phyloP scores from a whole-genome alignment of 2,797 vertebrate genomes.

The Alfaro cultratus region DNA sequence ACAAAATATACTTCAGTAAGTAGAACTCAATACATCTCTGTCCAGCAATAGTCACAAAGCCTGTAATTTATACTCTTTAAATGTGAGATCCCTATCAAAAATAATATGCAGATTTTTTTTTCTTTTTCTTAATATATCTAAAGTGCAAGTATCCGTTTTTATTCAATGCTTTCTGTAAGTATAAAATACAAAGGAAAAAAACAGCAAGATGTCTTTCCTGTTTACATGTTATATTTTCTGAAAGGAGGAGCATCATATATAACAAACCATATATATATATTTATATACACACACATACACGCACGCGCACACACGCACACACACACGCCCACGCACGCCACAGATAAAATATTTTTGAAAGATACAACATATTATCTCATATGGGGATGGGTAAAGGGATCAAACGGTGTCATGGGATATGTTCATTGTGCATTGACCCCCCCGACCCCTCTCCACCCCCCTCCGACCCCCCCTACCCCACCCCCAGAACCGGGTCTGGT shows the following conservation, averaged over 20 bases:
- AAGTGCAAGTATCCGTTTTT: conserved; percentile 89
- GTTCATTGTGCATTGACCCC: conserved; percentile 83
- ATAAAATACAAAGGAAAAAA: conserved; percentile 87
- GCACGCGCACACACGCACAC: conserved; percentile 38
- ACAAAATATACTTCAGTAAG: conserved; percentile 89
- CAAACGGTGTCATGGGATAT: conserved; percentile 80
- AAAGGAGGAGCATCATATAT: conserved; percentile 86
- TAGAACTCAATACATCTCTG: conserved; percentile 85
- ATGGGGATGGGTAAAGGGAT: conserved; percentile 82
- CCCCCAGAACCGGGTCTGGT: conserved; percentile 32
- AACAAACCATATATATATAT: conserved; percentile 83
- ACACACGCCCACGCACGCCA: conserved; percentile 67
- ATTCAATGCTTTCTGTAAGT: conserved; percentile 88
- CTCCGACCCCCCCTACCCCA: rapidly evolving
- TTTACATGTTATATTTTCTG: conserved; percentile 84
- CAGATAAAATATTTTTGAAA: conserved; percentile 81
- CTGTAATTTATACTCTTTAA: conserved; percentile 84
- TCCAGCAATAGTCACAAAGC: conserved; percentile 87
- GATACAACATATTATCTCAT: conserved; percentile 84
- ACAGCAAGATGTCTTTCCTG: conserved; percentile 84
- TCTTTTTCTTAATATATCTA: conserved; percentile 87
- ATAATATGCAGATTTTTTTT: conserved; percentile 86
- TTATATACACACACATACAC: conserved; percentile 47
- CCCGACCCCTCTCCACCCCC: conserved; percentile 48
- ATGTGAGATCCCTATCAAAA: conserved; percentile 89